Evolutionary conservation across 2,888 invertebrate species (phyloP), one percentile per base, ranked within the genome.

Genomic region (Parapristionchus giblindavisi): DNA sequence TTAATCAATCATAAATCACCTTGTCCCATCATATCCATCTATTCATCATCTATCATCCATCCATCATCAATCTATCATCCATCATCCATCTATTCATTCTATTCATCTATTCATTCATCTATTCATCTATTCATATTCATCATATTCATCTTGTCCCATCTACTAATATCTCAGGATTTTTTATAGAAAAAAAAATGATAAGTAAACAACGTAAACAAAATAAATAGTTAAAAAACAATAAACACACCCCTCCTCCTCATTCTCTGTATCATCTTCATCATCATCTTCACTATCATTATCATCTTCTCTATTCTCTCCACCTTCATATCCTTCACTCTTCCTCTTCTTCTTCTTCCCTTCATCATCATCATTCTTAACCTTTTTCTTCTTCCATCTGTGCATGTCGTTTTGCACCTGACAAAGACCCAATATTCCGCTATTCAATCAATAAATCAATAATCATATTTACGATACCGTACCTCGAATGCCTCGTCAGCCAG

Each of bases 281-380:
- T 17, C 43, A 17, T 17, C 17, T 17, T 43, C 43, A n/a, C n/a
- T n/a, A 8, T 14, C 34, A 21, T 76, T 51, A 29, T 77, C 77
- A 32, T 54, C 40, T 34, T 75, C 65, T 21, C 75, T 29, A 56
- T 58, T 6, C 40, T 40, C n/a, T 51, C 52, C 36, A 24, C 54
- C 27, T 27, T 34, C 27, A 29, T 68, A 2, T 38, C 52, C 68
- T 21, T 29, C n/a, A n/a, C n/a, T n/a, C n/a, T 17, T 43, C 43
- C 43, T 14, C 34, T 24, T 76, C 56, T 34, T 77, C 77, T 34
- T 54, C 40, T 34, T 75, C 65, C 14, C 75, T 29, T 71, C 71
- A 17, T 54, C 54, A 6, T 51, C 52, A 36, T 36, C 54, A 14
- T 27, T 34, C 27, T 32, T 68, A 2, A 52, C 52, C 68, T 21